Evolutionary conservation across 1,140 invertebrate genomes (phyloP).

Genomic region (Bombus soroeensis): DNA sequence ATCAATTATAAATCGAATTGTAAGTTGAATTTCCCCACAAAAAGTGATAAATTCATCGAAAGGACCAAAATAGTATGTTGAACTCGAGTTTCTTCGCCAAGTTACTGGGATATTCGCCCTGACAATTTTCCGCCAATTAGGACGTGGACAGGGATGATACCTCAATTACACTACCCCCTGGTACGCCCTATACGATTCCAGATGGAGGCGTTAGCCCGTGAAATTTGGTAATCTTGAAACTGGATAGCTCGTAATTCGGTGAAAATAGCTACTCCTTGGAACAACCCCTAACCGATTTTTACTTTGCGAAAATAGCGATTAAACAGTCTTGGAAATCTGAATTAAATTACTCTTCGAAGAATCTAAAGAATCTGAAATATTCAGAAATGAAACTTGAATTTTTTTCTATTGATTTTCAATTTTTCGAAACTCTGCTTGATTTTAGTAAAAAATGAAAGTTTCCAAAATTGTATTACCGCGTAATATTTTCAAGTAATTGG

Average conservation of each 20-base stretch:
- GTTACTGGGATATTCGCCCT: constrained; percentile 9
- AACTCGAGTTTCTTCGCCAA: neutral
- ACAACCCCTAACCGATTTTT: constrained; percentile 10
- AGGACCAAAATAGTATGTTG: neutral
- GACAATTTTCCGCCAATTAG: constrained; percentile 72
- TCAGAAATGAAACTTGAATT: neutral
- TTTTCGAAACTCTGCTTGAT: neutral
- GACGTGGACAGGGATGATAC: constrained; percentile 54
- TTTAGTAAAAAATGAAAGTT: neutral
- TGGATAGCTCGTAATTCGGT: constrained; percentile 58
- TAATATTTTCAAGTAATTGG: neutral
- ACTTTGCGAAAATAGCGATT: neutral
- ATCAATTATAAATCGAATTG: neutral
- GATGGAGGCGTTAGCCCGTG: constrained; percentile 70
- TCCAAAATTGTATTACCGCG: neutral
- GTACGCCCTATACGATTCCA: constrained; percentile 47
- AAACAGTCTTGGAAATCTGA: neutral
- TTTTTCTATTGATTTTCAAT: neutral
- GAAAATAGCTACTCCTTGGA: neutral
- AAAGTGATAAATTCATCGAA: neutral
- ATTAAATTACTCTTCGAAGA: neutral
- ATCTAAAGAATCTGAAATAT: neutral
- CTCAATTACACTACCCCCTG: constrained; percentile 66
- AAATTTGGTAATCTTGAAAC: constrained; percentile 68
- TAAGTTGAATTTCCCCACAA: neutral